Percentiles rank a stretch among this genome's conserved stretches.
Evolutionary conservation across 1,140 invertebrate species (phyloP).

Genomic region (Pseudomyrmex sp.): DNA sequence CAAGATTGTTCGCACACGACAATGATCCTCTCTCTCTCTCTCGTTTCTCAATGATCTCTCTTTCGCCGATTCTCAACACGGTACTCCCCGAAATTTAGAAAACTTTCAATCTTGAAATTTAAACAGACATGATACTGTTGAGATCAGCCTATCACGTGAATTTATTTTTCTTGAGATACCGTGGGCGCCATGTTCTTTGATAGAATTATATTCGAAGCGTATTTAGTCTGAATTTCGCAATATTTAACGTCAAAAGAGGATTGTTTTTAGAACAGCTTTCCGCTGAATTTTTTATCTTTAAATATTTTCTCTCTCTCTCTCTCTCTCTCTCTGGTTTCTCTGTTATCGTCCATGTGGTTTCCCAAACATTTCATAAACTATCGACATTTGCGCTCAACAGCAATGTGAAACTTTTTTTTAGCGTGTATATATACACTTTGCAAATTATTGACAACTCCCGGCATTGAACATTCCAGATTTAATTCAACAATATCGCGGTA

Average conservation of each 20-base stretch:
- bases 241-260: constrained; percentile 10
- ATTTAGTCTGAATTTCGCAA: not conserved
- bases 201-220: not conserved
- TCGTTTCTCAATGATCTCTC: too few species aligned
- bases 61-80: too few species aligned
- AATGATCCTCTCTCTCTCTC: too few species aligned
- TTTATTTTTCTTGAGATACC: too few species aligned
- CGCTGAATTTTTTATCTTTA: constrained; percentile 3
- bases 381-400: constrained; percentile 1
- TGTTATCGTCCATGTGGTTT: not conserved
- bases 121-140: too few species aligned
- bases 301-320: not conserved
- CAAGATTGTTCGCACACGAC: not conserved
- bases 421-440: not conserved
- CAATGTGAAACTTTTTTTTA: constrained; percentile 22
- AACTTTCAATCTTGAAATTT: too few species aligned
- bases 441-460: constrained; percentile 31
- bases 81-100: too few species aligned
- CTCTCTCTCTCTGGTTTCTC: too few species aligned
- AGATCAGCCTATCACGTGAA: too few species aligned
- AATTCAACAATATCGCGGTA: constrained; percentile 33
- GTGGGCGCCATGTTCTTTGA: too few species aligned
- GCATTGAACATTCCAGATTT: constrained; percentile 44
- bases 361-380: constrained; percentile 15
- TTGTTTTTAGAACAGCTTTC: not conserved